Base-by-base conservation (phyloP, 2,113 vertebrate species). In the Apteryx owenii region DNA sequence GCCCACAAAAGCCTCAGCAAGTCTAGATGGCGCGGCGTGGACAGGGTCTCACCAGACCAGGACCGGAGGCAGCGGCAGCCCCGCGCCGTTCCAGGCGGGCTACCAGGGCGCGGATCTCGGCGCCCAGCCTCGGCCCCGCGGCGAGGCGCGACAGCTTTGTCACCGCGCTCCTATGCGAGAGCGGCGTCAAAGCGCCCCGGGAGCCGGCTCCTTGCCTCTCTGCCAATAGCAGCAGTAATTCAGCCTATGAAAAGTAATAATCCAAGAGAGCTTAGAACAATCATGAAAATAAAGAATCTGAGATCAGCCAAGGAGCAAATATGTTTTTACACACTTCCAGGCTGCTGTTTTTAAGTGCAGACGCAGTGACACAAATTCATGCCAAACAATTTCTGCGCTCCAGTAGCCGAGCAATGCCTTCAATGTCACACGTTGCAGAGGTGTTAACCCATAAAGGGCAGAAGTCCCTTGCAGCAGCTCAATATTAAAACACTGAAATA, bases 11-110 rank as follows among this genome's bases (percentile, higher is more conserved):
- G 53, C 53, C 53, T 28, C 53, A 13, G 13, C 26, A 31, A 29
- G 42, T 17, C n/a, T 50, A 58, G 29, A 17, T 0, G 0, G 44
- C 29, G 48, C 4, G 2, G 26, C 54, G 36, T 0, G 14, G 54
- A 25, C 5, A 25, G 7, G 2, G 0, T 1, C 7, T 44, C 31
- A 53, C 60, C 44, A 18, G 46, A 48, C 14, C 44, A 46, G 14
- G 5, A 16, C 44, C 6, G 6, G 23, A 62, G 50, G 21, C 40
- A 44, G 58, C 36, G 44, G 44, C 44, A 46, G 44, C 46, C 46
- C 46, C 8, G 46, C 18, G 7, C 29, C 17, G 21, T 6, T 22
- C 22, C 9, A 25, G 46, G 38, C 13, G 53, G 44, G 28, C 23
- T 48, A 12, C 31, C 16, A n/a, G 33, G 54, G 42, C 12, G 36